Conservation (phyloP, 2,888 invertebrate species). For the Drosophila rubida region DNA sequence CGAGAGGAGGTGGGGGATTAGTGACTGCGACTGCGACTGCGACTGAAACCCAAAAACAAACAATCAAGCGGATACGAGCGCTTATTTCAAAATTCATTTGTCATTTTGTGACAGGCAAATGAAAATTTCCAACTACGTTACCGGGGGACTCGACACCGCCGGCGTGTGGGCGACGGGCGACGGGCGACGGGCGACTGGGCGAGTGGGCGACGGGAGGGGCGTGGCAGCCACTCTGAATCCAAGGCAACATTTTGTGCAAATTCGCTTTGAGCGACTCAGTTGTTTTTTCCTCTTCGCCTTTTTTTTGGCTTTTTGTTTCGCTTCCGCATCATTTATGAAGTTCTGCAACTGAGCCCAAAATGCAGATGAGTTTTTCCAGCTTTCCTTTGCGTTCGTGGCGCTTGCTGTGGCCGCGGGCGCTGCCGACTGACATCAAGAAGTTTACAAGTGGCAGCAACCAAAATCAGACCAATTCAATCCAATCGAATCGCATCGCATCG, state of each 20-base stretch:
- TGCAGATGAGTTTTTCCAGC: slow-evolving; percentile 51
- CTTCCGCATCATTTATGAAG: slow-evolving; percentile 66
- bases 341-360: slow-evolving; percentile 53
- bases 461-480: slow-evolving; percentile 1
- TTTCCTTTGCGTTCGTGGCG: slow-evolving; percentile 7
- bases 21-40: slow-evolving; percentile 15
- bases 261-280: slow-evolving; percentile 39
- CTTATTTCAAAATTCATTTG: slow-evolving; percentile 81
- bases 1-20: slow-evolving; percentile 30
- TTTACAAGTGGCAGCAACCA: slow-evolving; percentile 1
- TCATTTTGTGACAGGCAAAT: slow-evolving; percentile 78
- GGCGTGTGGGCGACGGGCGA: background rate
- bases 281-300: background rate
- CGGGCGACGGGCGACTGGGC: background rate
- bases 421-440: slow-evolving; percentile 29
- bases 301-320: slow-evolving; percentile 28
- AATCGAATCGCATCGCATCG: slow-evolving; percentile 16
- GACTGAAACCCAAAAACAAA: slow-evolving; percentile 59
- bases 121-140: slow-evolving; percentile 56
- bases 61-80: slow-evolving; percentile 72
- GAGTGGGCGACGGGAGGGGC: slow-evolving; percentile 2
- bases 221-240: slow-evolving; percentile 35
- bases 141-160: background rate
- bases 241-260: slow-evolving; percentile 49
- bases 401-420: slow-evolving; percentile 1